These are phyloP conservation scores for Serranus cabrilla DNA, from an alignment of 2,797 vertebrate species.

Conservation along the genomic window DNA sequence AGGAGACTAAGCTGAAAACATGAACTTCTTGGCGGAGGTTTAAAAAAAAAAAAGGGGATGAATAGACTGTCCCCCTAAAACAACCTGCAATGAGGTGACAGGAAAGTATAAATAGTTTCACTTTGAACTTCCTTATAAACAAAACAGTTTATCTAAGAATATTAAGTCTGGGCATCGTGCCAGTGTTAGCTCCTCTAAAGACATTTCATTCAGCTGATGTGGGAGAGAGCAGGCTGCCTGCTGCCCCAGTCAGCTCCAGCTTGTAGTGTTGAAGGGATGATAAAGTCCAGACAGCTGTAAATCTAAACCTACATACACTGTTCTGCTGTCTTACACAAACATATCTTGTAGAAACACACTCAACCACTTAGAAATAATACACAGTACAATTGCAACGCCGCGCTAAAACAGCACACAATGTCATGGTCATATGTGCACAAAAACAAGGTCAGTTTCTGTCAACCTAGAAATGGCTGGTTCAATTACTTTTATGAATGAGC, in stretches of 20 bases:
- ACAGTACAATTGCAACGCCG: not conserved
- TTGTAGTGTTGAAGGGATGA: slow-evolving; percentile 39
- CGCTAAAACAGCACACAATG: not conserved
- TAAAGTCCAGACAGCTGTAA: slow-evolving; percentile 36
- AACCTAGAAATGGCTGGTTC: not conserved
- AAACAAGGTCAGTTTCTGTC: slow-evolving; percentile 9
- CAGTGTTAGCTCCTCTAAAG: slow-evolving; percentile 58
- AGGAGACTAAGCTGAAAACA: too few relatives aligned
- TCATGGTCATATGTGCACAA: not conserved
- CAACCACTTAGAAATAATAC: not conserved
- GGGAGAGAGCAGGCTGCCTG: slow-evolving; percentile 38
- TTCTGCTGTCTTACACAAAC: not conserved
- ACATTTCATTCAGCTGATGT: slow-evolving; percentile 58
- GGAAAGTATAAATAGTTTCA: slow-evolving; percentile 53
- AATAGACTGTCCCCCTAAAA: slow-evolving; percentile 31
- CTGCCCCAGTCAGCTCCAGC: slow-evolving; percentile 33
- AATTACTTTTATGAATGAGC: slow-evolving; percentile 19
- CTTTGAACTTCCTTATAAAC: slow-evolving; percentile 55
- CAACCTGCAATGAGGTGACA: slow-evolving; percentile 29
- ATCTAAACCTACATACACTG: slow-evolving; percentile 11
- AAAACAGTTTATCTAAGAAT: slow-evolving; percentile 53
- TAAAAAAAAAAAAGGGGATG: not conserved
- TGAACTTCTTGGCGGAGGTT: too few relatives aligned
- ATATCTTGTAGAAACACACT: not conserved
- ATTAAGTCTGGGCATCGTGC: slow-evolving; percentile 68